Conservation (phyloP, 2,888 invertebrate genomes). For the Pseudococcus viburni region DNA sequence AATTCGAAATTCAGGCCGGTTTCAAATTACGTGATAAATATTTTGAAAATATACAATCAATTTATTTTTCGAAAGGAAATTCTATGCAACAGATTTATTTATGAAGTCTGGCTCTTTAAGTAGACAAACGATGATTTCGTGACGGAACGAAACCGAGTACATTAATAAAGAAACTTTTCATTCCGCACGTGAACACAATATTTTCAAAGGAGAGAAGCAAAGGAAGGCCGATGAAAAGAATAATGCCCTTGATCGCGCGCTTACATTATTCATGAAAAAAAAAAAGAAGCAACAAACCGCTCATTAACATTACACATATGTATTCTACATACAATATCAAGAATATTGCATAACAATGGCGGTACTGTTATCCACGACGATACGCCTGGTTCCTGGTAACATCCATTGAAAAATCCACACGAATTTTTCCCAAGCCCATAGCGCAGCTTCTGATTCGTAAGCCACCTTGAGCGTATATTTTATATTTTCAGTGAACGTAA, state of each 20-base stretch:
- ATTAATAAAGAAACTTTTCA: background rate
- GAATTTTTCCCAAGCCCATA: conserved; percentile 62
- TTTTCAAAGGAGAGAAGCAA: conserved; percentile 1
- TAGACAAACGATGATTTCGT: conserved; percentile 15
- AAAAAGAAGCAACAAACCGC: conserved; percentile 7
- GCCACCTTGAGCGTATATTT: conserved; percentile 51
- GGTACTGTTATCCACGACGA: conserved; percentile 62
- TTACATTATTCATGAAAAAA: conserved; percentile 36
- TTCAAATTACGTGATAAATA: background rate
- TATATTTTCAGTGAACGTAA: conserved; percentile 57
- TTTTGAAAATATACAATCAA: background rate
- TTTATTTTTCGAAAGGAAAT: background rate
- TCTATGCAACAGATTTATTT: background rate
- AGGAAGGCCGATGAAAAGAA: background rate
- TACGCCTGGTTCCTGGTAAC: conserved; percentile 60
- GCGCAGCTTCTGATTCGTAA: conserved; percentile 53
- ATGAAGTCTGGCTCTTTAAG: background rate
- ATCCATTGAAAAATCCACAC: conserved; percentile 61
- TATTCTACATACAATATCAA: background rate
- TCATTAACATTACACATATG: conserved; percentile 9
- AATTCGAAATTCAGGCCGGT: background rate
- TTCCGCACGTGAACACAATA: conserved; percentile 32
- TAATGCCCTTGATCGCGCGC: conserved; percentile 27
- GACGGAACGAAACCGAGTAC: background rate
- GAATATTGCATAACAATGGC: conserved; percentile 62